These are phyloP conservation scores for Drosophila nr. perissopoda DNA, from an alignment of 2,888 invertebrate species.

Conservation along the genomic window DNA sequence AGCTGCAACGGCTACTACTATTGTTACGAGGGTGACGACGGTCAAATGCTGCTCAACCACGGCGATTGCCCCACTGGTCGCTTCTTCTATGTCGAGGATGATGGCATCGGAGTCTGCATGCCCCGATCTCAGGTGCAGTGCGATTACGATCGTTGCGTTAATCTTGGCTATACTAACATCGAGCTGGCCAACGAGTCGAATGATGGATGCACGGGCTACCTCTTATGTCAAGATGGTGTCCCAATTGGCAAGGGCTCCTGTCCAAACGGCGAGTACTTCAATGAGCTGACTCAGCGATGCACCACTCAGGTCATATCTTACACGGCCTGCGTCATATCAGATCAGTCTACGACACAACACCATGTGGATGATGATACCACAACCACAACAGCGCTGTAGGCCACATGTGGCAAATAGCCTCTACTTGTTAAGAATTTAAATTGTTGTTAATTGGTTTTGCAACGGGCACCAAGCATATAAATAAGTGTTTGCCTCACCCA, in stretches of 20 bases:
- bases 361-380: constrained; percentile 34
- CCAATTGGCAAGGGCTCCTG: constrained; percentile 71
- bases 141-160: constrained; percentile 73
- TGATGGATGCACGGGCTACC: constrained; percentile 76
- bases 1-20: constrained; percentile 81
- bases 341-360: constrained; percentile 21
- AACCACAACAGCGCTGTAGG: constrained; percentile 10
- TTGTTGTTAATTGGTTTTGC: neutral
- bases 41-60: constrained; percentile 54
- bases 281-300: constrained; percentile 77
- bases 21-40: constrained; percentile 50
- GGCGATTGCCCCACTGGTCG: constrained; percentile 64
- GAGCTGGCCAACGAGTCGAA: constrained; percentile 75
- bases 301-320: constrained; percentile 65
- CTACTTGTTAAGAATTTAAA: neutral
- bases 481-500: neutral
- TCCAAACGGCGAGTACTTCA: constrained; percentile 72
- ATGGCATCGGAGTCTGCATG: constrained; percentile 73
- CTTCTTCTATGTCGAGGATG: constrained; percentile 63
- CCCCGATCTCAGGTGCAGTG: constrained; percentile 68
- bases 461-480: neutral
- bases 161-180: constrained; percentile 67
- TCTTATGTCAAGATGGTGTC: constrained; percentile 76
- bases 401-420: neutral
- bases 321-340: constrained; percentile 66